Base-by-base conservation (phyloP, 2,888 invertebrate genomes). In the Scaptomyza reducta region DNA sequence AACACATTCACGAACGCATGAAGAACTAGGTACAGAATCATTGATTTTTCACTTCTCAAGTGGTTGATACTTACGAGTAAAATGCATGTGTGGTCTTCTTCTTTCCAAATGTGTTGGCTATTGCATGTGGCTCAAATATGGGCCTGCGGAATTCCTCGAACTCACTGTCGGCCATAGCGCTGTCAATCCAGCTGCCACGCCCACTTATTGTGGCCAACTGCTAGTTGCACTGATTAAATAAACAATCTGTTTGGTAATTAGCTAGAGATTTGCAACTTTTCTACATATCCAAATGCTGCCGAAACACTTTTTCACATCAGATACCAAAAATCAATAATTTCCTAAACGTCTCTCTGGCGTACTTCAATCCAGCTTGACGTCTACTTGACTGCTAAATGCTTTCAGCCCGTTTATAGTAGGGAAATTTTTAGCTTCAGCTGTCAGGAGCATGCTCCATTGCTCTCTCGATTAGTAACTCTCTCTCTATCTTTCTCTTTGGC, bases 81-180 rank as follows among this genome's bases (percentile, higher is more conserved):
- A 96, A 96, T 63, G 96, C 95, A 82, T 96, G 94, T 57, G 97
- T 91, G 66, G 87, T 77, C 40, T 81, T 80, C 60, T 81, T 89
- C 72, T 90, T 91, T 53, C 74, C 75, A 27, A 74, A 88, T 7
- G 96, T 95, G 66, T 95, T 95, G 68, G 96, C 95, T 91, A 96
- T 93, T 92, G 95, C 94, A 89, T 97, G 97, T 91, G 95, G 95
- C 79, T 90, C 90, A 68, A 90, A 90, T 56, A 90, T 88, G 73
- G 90, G 90, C 89, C 96, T 95, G 89, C 96, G 95, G 93, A 97
- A 97, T 94, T 97, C 96, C 93, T 97, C 97, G 93, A 96, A 97
- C 93, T 97, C 97, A 92, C 95, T 95, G 94, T 97, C 97, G 89
- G 97, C 97, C 97, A 97, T 97, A 6, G 42, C 67, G 49, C 25